Conservation (phyloP, 2,113 vertebrate species). For the Spea bombifrons region DNA sequence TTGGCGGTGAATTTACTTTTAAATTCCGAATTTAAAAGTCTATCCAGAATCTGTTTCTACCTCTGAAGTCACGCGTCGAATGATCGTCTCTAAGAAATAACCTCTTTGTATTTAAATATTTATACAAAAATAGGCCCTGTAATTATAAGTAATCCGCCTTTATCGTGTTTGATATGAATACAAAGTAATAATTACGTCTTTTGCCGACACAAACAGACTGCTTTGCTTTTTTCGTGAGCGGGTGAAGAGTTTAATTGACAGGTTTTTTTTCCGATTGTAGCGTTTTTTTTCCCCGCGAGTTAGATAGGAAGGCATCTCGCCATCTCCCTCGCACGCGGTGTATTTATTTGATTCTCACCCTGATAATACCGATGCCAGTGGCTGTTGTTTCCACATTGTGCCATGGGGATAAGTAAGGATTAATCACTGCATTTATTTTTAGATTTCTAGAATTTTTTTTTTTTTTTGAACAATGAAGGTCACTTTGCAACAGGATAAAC, state of each 20-base stretch:
- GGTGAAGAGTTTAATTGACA: neutral
- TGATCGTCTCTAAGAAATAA: neutral
- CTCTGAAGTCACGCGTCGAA: too few relatives aligned
- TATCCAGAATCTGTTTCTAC: too few relatives aligned
- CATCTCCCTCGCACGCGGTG: neutral
- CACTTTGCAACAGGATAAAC: neutral
- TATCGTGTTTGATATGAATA: slow-evolving; percentile 26
- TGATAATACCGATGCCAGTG: neutral
- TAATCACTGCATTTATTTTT: neutral
- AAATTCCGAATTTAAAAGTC: too few relatives aligned
- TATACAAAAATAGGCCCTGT: slow-evolving; percentile 8
- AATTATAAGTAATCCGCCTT: slow-evolving; percentile 42
- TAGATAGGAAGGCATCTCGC: neutral
- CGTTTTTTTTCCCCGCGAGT: neutral
- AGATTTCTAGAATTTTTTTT: too few relatives aligned
- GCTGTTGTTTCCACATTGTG: neutral
- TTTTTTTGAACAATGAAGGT: neutral
- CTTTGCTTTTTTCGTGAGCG: neutral
- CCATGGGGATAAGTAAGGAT: neutral
- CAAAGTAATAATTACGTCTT: neutral
- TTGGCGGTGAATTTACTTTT: too few relatives aligned
- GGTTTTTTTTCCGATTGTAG: neutral
- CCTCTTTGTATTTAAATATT: neutral
- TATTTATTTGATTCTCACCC: neutral
- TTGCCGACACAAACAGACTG: neutral